Evolutionary conservation across 2,888 invertebrate species (phyloP).

Genomic region (Cephalotes varians): DNA sequence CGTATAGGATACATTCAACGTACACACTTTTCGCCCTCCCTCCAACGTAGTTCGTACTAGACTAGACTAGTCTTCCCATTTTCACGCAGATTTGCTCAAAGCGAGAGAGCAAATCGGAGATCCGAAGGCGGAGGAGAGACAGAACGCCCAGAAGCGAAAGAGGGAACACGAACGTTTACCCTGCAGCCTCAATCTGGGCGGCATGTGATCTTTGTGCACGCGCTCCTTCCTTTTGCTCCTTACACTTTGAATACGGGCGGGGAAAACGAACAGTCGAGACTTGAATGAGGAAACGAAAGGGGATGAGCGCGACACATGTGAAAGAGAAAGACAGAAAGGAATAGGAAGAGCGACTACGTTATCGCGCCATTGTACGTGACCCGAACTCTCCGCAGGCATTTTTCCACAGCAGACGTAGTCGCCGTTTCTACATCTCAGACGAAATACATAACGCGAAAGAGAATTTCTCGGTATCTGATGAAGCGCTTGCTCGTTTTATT

Average conservation of each 20-base stretch:
- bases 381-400: conserved; percentile 73
- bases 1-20: conserved; percentile 10
- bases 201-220: conserved; percentile 78
- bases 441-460: conserved; percentile 59
- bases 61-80: conserved; percentile 75
- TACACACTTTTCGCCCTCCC: conserved; percentile 25
- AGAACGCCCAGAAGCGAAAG: conserved; percentile 58
- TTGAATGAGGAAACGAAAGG: conserved; percentile 31
- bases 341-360: conserved; percentile 74
- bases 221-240: conserved; percentile 72
- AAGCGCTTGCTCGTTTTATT: conserved; percentile 44
- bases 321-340: background rate
- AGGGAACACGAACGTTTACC: conserved; percentile 80
- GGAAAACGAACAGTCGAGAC: conserved; percentile 57
- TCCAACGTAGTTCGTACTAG: conserved; percentile 40
- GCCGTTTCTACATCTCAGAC: conserved; percentile 55
- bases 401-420: conserved; percentile 72
- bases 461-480: conserved; percentile 60
- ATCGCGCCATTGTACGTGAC: conserved; percentile 81
- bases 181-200: conserved; percentile 81
- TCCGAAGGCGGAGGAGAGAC: conserved; percentile 38
- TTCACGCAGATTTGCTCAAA: conserved; percentile 80
- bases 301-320: background rate
- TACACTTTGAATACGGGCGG: conserved; percentile 76
- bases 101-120: conserved; percentile 61